Conservation (phyloP, 2,888 invertebrate genomes). For the Linnaemya vulpina region DNA sequence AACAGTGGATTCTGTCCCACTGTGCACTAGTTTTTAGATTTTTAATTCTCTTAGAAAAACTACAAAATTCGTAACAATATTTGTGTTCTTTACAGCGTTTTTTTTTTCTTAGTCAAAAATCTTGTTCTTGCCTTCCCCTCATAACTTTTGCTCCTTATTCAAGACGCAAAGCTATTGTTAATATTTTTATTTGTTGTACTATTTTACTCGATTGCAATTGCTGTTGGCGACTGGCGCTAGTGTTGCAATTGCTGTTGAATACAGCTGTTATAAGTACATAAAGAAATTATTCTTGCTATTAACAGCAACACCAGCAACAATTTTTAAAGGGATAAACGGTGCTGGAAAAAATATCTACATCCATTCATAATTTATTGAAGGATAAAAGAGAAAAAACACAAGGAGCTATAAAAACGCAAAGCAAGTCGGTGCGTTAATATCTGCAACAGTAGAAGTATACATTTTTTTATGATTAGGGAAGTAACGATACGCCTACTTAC, state of each 20-base stretch:
- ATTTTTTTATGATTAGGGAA: no score
- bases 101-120: not conserved
- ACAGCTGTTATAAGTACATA: slow-evolving; percentile 52
- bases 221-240: not conserved
- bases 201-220: slow-evolving; percentile 12
- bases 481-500: no score
- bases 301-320: slow-evolving; percentile 41
- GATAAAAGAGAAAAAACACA: not conserved
- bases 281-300: slow-evolving; percentile 53
- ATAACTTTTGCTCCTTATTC: slow-evolving; percentile 14
- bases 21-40: no score
- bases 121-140: not conserved
- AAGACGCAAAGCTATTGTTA: slow-evolving; percentile 33
- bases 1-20: no score
- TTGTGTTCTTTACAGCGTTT: not conserved
- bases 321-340: slow-evolving; percentile 6
- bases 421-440: not conserved
- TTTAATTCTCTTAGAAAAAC: no score
- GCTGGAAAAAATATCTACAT: not conserved
- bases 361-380: not conserved
- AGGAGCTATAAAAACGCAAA: not conserved
- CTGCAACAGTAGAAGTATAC: not conserved
- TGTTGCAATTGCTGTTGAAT: slow-evolving; percentile 11
- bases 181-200: not conserved
- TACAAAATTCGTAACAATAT: not conserved